Base-by-base conservation (phyloP, 2,888 invertebrate genomes). In the Anthophora plumipes region DNA sequence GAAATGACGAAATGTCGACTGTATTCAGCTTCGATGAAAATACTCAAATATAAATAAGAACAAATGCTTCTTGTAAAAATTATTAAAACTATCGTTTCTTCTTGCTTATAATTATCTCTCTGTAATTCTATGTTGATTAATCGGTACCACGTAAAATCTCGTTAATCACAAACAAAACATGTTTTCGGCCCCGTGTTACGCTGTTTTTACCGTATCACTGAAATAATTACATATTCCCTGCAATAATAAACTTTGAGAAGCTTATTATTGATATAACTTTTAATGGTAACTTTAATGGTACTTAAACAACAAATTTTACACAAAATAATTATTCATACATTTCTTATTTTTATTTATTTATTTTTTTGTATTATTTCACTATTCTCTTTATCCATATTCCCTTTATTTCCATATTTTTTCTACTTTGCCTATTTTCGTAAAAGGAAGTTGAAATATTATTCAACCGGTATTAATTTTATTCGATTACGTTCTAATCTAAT, bases 141-240 rank as follows among this genome's bases (percentile, higher is more conserved):
- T 50, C 57, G 41, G 8, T 39, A 17, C 31, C 46, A 54, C 31
- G 52, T 43, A 41, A 64, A 72, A 55, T 63, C 64, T 46, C 63
- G 31, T 59, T 39, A 52, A 25, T 55, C 55, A 50, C 43, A 22
- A 25, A 20, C 37, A 55, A 75, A 75, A 75, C 55, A 69, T 75
- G 75, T 75, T 69, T 75, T 69, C 43, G 3, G 31, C 50, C n/a
- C 22, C n/a, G 9, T 60, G 43, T 52, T 74, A 43, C 50, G 60
- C 39, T 41, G 41, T 48, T 39, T 66, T 66, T 22, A 37, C 48
- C 22, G 69, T 76, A 70, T 76, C 64, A n/a, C 41, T 43, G 48
- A 57, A 55, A 55, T 7, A 41, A 39, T 66, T 66, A 41, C 57
- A 50, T 41, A 25, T 17, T n/a, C n/a, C 25, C 31, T 17, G 25